Evolutionary conservation across 1,140 invertebrate genomes (phyloP), one percentile per base, ranked within the genome.

Genomic region (Rhagoletis zephyria): DNA sequence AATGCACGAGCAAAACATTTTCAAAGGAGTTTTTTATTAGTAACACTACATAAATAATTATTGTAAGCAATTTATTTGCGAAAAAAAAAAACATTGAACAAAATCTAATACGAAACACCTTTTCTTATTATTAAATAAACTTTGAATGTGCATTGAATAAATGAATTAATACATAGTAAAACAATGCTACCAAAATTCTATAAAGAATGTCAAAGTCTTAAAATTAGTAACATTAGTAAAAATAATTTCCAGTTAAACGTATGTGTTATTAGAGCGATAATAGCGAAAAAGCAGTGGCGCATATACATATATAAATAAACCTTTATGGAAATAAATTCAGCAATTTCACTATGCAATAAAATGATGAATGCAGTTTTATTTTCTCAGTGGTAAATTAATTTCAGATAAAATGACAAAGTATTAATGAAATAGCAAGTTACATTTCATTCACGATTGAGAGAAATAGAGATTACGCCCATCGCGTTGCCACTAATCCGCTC

Each of bases 91-190:
- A 45, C 16, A 48, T 67, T 19, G 6, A n/a, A 81, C 14, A 19
- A 19, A 48, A 81, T 48, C 30, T 30, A 30, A 51, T 81, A 19
- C 56, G 74, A 7, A 81, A 9, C 19, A 19, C 56, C 74, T 56
- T 81, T 81, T 81, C 42, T 81, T 30, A 81, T 81, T 81, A 81
- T 56, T 9, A 56, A 81, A 56, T 10, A 6, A 19, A 81, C 74
- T 81, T 56, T 81, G 42, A 81, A 81, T 81, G 74, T 81, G 74
- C 6, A 81, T 81, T 81, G 56, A 81, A 81, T 81, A 81, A 45
- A 12, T 4, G 12, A 56, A 56, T 56, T 56, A 56, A 56, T 56
- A 56, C 51, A 81, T 56, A 51, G 45, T 48, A 81, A 81, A 19
- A 81, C 12, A 19, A 48, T 56, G 56, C 74, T 19, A 56, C 74